Conservation (phyloP, 2,797 vertebrate genomes). For the Synanceia verrucosa region DNA sequence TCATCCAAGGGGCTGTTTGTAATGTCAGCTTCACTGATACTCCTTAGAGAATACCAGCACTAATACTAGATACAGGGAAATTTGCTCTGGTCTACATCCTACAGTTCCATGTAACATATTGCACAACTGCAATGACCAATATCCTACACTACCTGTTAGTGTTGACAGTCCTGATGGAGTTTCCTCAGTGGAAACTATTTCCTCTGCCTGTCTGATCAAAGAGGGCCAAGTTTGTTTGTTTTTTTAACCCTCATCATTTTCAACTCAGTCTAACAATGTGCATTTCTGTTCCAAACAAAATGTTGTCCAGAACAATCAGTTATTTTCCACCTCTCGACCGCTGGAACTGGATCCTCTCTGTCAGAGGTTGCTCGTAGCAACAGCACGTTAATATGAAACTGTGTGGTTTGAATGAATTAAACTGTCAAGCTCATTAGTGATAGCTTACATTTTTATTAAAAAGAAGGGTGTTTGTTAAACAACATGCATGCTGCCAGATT, state of each 20-base stretch:
- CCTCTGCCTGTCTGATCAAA: not conserved
- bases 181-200: not conserved
- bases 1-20: not conserved
- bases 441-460: constrained; percentile 4
- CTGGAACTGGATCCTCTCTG: not conserved
- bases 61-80: not conserved
- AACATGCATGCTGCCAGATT: not conserved
- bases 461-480: not conserved
- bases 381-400: not conserved
- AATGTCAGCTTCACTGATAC: not conserved
- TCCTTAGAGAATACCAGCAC: not conserved
- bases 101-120: not conserved
- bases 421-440: constrained; percentile 2
- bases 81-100: not conserved
- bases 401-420: not conserved
- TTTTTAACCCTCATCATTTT: not conserved
- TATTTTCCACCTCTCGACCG: not conserved
- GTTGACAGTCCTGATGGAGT: not conserved
- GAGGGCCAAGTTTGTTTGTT: not conserved
- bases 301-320: not conserved
- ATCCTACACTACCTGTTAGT: not conserved
- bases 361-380: not conserved
- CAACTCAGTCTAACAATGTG: not conserved
- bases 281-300: not conserved
- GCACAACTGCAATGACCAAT: not conserved